phyloP scores from a whole-genome alignment of 2,797 vertebrate genomes.

The Aldrovandia affinis region DNA sequence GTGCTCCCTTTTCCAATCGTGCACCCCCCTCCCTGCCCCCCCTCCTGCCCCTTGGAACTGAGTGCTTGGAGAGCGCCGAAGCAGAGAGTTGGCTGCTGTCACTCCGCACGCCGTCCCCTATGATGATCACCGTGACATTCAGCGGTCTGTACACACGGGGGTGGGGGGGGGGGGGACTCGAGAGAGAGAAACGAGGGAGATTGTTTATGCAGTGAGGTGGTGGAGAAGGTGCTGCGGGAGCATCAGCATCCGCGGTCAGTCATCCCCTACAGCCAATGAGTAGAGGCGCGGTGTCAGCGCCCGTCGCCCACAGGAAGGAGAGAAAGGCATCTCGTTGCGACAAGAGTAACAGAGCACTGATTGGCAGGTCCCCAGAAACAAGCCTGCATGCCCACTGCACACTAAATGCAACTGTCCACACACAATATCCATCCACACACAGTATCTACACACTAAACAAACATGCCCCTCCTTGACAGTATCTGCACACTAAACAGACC shows the following conservation, averaged over 20 bases:
- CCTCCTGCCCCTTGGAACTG: no score
- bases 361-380: neutral
- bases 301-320: slow-evolving; percentile 64
- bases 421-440: neutral
- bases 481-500: neutral
- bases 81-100: no score
- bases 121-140: no score
- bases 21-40: no score
- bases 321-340: slow-evolving; percentile 37
- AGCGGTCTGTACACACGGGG: no score
- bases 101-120: no score
- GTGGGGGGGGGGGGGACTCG: neutral
- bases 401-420: neutral
- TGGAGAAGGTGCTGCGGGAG: slow-evolving; percentile 51
- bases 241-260: slow-evolving; percentile 75
- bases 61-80: no score
- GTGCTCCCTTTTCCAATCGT: no score
- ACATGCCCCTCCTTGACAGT: neutral
- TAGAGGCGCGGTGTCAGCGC: slow-evolving; percentile 62
- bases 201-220: slow-evolving; percentile 64
- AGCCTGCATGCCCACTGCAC: slow-evolving; percentile 5
- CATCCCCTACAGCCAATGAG: slow-evolving; percentile 75
- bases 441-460: neutral
- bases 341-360: slow-evolving; percentile 14
- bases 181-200: slow-evolving; percentile 43